Evolutionary conservation across 2,113 vertebrate species (phyloP).

Genomic region (Rhombomys opimus): DNA sequence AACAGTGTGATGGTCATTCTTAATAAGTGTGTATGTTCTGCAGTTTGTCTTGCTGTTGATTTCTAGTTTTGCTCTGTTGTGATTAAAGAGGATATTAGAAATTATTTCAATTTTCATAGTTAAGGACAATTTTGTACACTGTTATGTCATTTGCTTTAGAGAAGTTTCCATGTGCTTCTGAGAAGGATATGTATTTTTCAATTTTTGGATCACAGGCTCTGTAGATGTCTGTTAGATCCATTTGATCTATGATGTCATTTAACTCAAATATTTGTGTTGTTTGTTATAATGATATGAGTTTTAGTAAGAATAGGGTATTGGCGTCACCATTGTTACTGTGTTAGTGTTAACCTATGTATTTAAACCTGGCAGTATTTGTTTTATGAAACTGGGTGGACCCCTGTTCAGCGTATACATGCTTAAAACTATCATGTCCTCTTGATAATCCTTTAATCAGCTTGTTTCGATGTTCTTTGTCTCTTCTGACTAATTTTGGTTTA

Average conservation of each 20-base stretch:
- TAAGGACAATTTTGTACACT: not conserved
- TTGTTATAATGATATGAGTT: not conserved
- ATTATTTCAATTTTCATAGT: not conserved
- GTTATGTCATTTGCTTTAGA: not conserved
- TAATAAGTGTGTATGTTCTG: not conserved
- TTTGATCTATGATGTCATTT: not conserved
- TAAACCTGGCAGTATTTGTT: not conserved
- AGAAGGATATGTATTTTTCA: not conserved
- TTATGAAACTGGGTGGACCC: not conserved
- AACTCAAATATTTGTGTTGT: not conserved
- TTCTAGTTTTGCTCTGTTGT: not conserved
- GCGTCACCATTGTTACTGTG: not conserved
- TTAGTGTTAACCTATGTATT: not conserved
- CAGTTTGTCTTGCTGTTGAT: not conserved
- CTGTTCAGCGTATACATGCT: not conserved
- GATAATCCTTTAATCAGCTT: not conserved
- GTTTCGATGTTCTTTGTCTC: not conserved
- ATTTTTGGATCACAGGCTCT: not conserved
- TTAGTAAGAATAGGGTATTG: not conserved
- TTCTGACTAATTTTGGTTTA: not conserved
- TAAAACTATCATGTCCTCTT: not conserved
- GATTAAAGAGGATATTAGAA: not conserved
- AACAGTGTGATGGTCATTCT: too few species aligned
- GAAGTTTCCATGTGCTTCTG: not conserved
- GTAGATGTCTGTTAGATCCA: not conserved